Base-by-base conservation (phyloP, 2,797 vertebrate species). In the Fistularia commersonii region DNA sequence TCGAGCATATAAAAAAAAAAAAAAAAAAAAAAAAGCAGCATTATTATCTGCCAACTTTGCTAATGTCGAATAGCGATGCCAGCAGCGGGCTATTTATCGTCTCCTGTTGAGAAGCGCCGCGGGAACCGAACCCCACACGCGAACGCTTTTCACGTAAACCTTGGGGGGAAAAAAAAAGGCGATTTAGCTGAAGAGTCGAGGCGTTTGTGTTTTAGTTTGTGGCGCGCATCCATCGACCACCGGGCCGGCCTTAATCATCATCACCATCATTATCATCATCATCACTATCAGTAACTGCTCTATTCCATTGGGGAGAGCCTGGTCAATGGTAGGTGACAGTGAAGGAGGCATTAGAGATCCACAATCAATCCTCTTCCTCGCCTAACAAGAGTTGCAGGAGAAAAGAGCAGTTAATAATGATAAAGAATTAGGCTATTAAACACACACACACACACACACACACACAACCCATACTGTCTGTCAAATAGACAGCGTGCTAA, bases 81-180 rank as follows among this genome's bases (percentile, higher is more conserved):
- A 74, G 85, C 83, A 81, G 84, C 79, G 80, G 71, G 53, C 69
- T 79, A 74, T 87, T 84, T 78, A 87, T 87, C 79, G 53, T 50
- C 60, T 64, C 38, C 51, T 51, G 53, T 84, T 84, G 77, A 86
- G 43, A 44, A 81, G 39, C 57, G 56, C 66, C 80, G 70, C 80
- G 83, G 84, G 79, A 86, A 80, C 69, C 6, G 15, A 76, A 44
- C 77, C 61, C 55, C 52, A 52, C 62, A 63, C 56, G 66, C 61
- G 71, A 64, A 72, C 45, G 36, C 60, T 4, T 23, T 55, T 45
- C 60, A 68, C 76, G 84, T 82, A 76, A 86, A 83, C 57, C 42
- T 48, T 0, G 2, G 36, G 3, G n/a, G 14, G 1, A 10, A 15
- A 12, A 11, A 31, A 23, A 15, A 34, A 31, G 23, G 15, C 1